A percentile compares a stretch with the other conserved stretches of the same genome.
Evolutionary conservation across 2,113 vertebrate species (phyloP).

Genomic region (Pachyramphus minor): DNA sequence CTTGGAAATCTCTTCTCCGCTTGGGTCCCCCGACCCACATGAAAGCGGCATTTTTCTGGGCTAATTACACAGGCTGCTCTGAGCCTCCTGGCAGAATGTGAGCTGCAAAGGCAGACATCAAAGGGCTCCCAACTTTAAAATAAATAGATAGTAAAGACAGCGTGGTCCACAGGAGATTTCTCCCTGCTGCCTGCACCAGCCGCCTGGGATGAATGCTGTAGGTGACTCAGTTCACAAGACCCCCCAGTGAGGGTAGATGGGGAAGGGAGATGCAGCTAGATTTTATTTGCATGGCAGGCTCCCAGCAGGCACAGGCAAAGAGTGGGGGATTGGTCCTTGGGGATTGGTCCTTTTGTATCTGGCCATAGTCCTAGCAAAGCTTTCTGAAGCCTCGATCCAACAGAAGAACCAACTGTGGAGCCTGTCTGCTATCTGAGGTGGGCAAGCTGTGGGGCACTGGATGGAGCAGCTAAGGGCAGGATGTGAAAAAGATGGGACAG

Average conservation of each 20-base stretch:
- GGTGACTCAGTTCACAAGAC: not conserved
- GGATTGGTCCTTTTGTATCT: not conserved
- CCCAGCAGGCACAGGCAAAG: not conserved
- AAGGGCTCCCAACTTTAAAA: conserved; percentile 15
- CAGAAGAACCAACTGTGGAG: not conserved
- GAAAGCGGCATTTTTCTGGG: not conserved
- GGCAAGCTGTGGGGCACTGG: not conserved
- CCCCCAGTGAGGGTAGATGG: not conserved
- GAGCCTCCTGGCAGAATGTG: not conserved
- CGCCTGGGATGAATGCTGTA: rapidly evolving
- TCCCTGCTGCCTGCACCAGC: not conserved
- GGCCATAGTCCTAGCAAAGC: not conserved
- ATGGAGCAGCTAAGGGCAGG: rapidly evolving
- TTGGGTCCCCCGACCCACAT: conserved; percentile 23
- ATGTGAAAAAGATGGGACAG: not conserved
- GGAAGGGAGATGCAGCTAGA: not conserved
- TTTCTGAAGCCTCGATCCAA: not conserved
- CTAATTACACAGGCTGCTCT: not conserved
- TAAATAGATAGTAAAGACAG: not conserved
- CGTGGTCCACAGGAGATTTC: rapidly evolving
- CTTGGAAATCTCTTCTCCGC: not conserved
- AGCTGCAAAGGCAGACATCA: conserved; percentile 30
- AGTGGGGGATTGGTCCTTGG: not conserved
- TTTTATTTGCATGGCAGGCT: not conserved
- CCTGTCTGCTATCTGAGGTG: not conserved